A percentile compares a stretch with the other conserved stretches of the same genome.
phyloP scores from a whole-genome alignment of 2,797 vertebrate genomes.

The Hafferia zeledoni region DNA sequence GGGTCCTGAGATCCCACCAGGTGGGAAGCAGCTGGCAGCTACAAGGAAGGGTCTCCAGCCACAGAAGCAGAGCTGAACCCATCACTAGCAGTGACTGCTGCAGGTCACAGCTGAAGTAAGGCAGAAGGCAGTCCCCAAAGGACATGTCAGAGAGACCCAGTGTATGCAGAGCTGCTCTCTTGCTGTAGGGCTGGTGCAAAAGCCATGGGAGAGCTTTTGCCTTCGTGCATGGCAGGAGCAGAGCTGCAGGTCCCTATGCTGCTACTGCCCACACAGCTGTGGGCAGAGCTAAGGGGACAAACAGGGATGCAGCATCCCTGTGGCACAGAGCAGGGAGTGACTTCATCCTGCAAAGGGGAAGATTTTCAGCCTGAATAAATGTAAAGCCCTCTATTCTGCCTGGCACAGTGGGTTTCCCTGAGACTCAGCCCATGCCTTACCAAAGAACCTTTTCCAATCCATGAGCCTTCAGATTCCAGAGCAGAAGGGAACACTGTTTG shows the following conservation, averaged over 20 bases:
- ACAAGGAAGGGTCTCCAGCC: fast-evolving
- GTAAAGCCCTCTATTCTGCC: slow-evolving; percentile 19
- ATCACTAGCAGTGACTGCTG: background rate
- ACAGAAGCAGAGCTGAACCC: background rate
- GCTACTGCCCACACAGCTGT: background rate
- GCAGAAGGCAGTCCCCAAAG: background rate
- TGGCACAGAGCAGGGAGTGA: background rate
- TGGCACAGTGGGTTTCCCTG: background rate
- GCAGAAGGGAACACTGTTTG: slow-evolving; percentile 58
- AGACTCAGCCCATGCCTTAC: slow-evolving; percentile 5
- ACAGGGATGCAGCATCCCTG: background rate
- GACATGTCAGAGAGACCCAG: fast-evolving
- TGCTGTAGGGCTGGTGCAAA: background rate
- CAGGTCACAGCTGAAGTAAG: background rate
- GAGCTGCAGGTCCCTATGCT: background rate
- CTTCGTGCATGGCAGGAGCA: background rate
- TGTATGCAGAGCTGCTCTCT: background rate
- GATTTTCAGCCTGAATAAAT: slow-evolving; percentile 16
- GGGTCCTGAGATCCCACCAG: background rate
- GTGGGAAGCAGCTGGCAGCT: background rate
- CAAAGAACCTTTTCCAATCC: slow-evolving; percentile 29
- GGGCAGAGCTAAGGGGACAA: background rate
- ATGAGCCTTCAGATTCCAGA: background rate
- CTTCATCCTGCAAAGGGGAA: background rate
- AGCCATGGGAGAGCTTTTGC: background rate